Evolutionary conservation across 2,113 vertebrate genomes (phyloP).

Genomic region (Ceyx cyanopectus): DNA sequence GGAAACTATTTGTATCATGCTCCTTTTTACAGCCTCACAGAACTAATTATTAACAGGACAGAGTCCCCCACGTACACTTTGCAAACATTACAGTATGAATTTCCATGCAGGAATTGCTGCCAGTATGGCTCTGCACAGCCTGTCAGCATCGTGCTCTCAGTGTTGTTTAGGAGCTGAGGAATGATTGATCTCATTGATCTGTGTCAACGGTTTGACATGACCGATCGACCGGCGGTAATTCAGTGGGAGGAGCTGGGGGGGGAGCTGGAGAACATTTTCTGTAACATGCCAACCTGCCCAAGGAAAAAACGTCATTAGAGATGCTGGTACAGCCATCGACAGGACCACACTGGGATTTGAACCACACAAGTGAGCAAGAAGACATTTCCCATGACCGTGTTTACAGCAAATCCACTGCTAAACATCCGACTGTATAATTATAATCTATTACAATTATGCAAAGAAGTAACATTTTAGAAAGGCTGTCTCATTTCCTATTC

Average conservation of each 20-base stretch:
- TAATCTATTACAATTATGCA: conserved; percentile 71
- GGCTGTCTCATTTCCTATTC: conserved; percentile 68
- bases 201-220: conserved; percentile 22
- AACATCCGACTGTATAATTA: conserved; percentile 63
- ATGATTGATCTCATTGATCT: conserved; percentile 55
- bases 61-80: neutral
- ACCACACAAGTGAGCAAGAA: neutral
- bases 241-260: conserved; percentile 24
- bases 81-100: fast-evolving
- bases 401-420: conserved; percentile 50
- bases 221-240: neutral
- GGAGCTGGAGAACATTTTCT: conserved; percentile 44
- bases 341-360: neutral
- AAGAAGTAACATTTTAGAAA: conserved; percentile 67
- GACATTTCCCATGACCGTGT: neutral
- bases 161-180: conserved; percentile 45
- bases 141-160: neutral
- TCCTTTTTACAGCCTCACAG: neutral
- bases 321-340: neutral
- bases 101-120: neutral
- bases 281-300: neutral
- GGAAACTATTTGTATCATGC: neutral
- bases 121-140: fast-evolving
- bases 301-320: neutral
- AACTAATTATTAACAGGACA: neutral